Percentiles rank a stretch among this genome's conserved stretches.
Evolutionary conservation across 2,113 vertebrate species (phyloP).

Genomic region (Chamaea fasciata): DNA sequence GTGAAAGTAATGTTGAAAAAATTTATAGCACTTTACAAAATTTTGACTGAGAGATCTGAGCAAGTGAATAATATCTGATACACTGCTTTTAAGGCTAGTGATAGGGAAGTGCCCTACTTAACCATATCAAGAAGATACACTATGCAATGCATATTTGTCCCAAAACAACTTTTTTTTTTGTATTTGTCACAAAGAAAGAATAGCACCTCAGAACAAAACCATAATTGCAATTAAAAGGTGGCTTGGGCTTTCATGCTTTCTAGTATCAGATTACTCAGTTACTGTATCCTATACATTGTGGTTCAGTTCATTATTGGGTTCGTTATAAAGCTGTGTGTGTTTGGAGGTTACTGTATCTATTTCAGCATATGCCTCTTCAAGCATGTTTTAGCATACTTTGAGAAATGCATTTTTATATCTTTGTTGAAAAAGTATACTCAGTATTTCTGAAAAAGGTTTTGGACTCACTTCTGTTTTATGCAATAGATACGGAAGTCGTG

Average conservation of each 20-base stretch:
- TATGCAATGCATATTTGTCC: neutral
- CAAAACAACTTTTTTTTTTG: neutral
- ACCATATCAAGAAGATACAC: neutral
- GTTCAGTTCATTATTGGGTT: neutral
- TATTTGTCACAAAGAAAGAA: neutral
- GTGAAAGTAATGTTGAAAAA: neutral
- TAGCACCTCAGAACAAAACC: neutral
- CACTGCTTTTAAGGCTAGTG: neutral
- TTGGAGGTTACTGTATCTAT: neutral
- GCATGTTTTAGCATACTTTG: neutral
- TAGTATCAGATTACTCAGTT: neutral
- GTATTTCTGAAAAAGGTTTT: neutral
- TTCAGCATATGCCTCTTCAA: neutral
- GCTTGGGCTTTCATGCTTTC: neutral
- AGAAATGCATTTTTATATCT: neutral
- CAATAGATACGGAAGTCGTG: slow-evolving; percentile 84
- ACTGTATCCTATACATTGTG: neutral
- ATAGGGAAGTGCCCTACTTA: neutral
- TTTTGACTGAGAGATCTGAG: neutral
- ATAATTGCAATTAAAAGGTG: neutral
- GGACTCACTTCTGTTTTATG: neutral
- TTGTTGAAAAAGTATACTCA: neutral
- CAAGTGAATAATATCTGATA: neutral
- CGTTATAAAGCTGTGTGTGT: neutral
- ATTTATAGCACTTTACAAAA: fast-evolving